phyloP scores from a whole-genome alignment of 2,113 vertebrate genomes.

The Myrmophylax atrothorax region DNA sequence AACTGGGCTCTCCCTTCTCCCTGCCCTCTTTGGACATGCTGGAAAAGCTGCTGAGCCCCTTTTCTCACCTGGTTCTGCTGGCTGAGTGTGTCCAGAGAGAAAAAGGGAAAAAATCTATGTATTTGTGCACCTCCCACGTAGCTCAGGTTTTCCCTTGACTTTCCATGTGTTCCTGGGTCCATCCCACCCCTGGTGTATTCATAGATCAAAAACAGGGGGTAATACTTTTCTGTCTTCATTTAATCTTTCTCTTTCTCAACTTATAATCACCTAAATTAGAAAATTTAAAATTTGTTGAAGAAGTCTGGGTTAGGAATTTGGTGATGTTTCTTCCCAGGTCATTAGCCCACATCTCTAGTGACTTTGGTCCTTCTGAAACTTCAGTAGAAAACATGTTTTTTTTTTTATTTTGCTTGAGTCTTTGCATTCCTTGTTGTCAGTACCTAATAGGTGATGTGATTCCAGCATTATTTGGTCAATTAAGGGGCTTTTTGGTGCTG shows the following conservation, averaged over 20 bases:
- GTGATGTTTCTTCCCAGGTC: background rate
- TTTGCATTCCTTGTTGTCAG: background rate
- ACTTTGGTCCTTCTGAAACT: background rate
- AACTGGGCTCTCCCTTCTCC: background rate
- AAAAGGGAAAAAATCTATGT: background rate
- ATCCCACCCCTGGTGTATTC: background rate
- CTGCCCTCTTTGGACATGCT: background rate
- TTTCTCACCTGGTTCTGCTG: background rate
- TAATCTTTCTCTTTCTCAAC: background rate
- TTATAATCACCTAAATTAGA: background rate
- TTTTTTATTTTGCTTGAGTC: background rate
- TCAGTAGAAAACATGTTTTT: accelerated
- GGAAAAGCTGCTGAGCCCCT: background rate
- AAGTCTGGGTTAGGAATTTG: background rate
- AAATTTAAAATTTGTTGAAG: background rate
- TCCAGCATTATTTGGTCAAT: background rate
- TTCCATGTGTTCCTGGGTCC: background rate
- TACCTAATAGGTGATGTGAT: background rate
- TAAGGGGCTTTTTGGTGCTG: background rate
- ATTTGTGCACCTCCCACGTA: background rate
- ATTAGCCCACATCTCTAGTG: accelerated
- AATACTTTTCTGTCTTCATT: background rate
- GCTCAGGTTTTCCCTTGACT: background rate
- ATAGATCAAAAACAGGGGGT: background rate
- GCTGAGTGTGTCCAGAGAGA: background rate